A percentile compares a stretch with the other conserved stretches of the same genome.
Conservation (phyloP, 2,888 invertebrate genomes). For the Aleiodes alternator region DNA sequence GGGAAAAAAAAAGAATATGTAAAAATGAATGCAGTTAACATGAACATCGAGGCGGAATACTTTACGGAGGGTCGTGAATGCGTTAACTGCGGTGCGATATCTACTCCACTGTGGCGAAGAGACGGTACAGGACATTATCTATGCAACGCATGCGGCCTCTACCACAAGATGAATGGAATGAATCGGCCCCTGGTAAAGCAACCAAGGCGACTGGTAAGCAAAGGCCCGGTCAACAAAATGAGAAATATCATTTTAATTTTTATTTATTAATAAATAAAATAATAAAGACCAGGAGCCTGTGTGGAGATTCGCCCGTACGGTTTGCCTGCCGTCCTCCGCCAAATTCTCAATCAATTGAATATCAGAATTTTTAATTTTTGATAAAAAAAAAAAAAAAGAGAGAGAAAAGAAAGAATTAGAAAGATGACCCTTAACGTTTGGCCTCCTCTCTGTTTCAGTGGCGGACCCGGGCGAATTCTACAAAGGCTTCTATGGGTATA, state of each 20-base stretch:
- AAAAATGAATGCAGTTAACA: constrained; percentile 26
- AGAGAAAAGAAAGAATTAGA: constrained; percentile 44
- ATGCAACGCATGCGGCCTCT: constrained; percentile 99
- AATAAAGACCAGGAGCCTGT: constrained; percentile 70
- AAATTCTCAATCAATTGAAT: constrained; percentile 29
- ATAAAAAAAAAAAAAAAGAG: constrained; percentile 28
- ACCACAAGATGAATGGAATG: constrained; percentile 99
- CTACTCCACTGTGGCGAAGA: constrained; percentile 97
- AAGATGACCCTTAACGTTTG: constrained; percentile 73
- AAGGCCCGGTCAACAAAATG: constrained; percentile 64
- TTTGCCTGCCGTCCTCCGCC: constrained; percentile 57
- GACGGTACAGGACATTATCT: constrained; percentile 98
- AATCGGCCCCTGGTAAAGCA: constrained; percentile 94
- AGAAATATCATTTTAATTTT: constrained; percentile 15
- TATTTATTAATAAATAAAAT: constrained; percentile 4
- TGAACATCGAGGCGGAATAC: constrained; percentile 74
- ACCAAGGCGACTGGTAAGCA: constrained; percentile 91
- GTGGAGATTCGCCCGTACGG: constrained; percentile 74
- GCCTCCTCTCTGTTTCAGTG: constrained; percentile 79
- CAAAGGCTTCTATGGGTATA: constrained; percentile 88
- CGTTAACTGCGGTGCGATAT: constrained; percentile 97
- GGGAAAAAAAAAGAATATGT: constrained; percentile 12
- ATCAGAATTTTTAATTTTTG: constrained; percentile 8
- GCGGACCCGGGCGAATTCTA: constrained; percentile 90
- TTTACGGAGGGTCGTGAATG: constrained; percentile 93